Evolutionary conservation across 2,113 vertebrate species (phyloP).

Genomic region (Hyperopisus bebe): DNA sequence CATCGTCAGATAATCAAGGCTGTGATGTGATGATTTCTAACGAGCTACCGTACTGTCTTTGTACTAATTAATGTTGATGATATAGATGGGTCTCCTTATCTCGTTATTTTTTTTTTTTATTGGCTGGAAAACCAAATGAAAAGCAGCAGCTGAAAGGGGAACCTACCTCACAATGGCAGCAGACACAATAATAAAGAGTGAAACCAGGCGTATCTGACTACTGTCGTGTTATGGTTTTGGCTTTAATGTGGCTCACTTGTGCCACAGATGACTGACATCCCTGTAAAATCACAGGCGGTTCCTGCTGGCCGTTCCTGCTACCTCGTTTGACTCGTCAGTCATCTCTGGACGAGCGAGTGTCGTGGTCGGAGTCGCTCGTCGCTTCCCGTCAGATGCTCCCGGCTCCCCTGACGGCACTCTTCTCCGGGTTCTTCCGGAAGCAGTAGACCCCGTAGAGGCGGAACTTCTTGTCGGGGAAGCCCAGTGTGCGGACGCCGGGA

Average conservation of each 20-base stretch:
- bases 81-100: slow-evolving; percentile 10
- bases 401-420: slow-evolving; percentile 16
- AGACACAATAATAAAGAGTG: slow-evolving; percentile 33
- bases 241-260: slow-evolving; percentile 29
- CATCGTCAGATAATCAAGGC: slow-evolving; percentile 6
- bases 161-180: not conserved
- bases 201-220: not conserved
- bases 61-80: slow-evolving; percentile 28
- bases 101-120: not conserved
- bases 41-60: slow-evolving; percentile 25
- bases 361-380: not conserved
- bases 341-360: slow-evolving; percentile 41
- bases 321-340: slow-evolving; percentile 38
- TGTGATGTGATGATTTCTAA: slow-evolving; percentile 10
- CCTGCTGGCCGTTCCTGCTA: slow-evolving; percentile 33
- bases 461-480: slow-evolving; percentile 83
- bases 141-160: not conserved
- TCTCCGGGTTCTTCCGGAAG: slow-evolving; percentile 54
- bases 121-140: not conserved
- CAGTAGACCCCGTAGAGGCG: slow-evolving; percentile 88
- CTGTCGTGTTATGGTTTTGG: slow-evolving; percentile 33
- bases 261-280: slow-evolving; percentile 42
- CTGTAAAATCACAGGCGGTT: slow-evolving; percentile 36
- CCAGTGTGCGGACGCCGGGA: slow-evolving; percentile 79
- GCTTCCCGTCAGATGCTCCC: slow-evolving; percentile 20